These are phyloP conservation scores for Craterocephalus amniculus DNA, from an alignment of 2,797 vertebrate genomes.

Conservation along the genomic window DNA sequence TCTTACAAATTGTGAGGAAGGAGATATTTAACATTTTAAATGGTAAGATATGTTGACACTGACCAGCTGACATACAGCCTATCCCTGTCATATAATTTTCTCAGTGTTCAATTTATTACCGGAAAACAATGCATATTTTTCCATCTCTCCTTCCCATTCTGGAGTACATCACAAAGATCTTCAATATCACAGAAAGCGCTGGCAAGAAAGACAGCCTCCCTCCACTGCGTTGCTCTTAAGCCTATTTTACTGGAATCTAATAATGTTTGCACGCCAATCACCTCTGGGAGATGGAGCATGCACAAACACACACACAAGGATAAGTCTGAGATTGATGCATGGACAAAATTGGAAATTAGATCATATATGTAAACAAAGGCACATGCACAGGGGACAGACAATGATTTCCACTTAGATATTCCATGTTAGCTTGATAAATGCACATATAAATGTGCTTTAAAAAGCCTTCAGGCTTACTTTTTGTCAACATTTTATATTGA, in stretches of 20 bases:
- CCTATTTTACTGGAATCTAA: conserved; percentile 42
- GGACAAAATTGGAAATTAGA: conserved; percentile 45
- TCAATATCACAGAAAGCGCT: conserved; percentile 21
- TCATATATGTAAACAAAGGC: conserved; percentile 56
- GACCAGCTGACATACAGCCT: conserved; percentile 20
- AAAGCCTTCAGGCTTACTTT: conserved; percentile 4
- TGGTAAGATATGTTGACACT: conserved; percentile 15
- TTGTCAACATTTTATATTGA: conserved; percentile 1
- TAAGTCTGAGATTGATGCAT: conserved; percentile 5
- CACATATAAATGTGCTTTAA: conserved; percentile 30
- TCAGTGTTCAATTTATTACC: conserved; percentile 10
- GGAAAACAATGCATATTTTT: not conserved
- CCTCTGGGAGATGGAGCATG: conserved; percentile 18
- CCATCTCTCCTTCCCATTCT: conserved; percentile 7
- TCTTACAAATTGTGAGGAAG: not conserved
- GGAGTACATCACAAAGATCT: conserved; percentile 18
- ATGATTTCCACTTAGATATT: conserved; percentile 36
- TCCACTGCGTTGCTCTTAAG: conserved; percentile 43
- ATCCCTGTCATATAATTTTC: conserved; percentile 22
- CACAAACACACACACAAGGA: conserved; percentile 10
- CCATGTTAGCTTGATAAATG: conserved; percentile 32
- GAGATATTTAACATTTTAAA: conserved; percentile 16
- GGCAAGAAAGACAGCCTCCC: conserved; percentile 12
- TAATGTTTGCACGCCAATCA: conserved; percentile 34
- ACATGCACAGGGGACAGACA: conserved; percentile 11